Conservation (phyloP, 1,140 invertebrate genomes). For the Bombus balteatus region DNA sequence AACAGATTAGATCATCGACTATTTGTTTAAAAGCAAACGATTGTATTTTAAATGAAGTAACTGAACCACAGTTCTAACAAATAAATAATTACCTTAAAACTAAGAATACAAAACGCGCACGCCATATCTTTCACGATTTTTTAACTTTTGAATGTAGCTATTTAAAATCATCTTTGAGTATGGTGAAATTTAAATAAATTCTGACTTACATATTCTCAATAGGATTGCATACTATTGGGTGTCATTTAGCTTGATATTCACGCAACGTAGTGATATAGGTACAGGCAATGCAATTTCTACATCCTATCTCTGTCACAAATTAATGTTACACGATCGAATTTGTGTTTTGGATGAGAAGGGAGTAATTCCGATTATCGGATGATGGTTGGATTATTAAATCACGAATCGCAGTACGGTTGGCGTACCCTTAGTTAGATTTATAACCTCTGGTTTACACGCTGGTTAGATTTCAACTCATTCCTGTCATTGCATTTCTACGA, state of each 20-base stretch:
- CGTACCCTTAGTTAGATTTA: background rate
- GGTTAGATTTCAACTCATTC: too few species aligned
- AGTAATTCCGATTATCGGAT: conserved; percentile 3
- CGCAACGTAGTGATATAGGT: background rate
- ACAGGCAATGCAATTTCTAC: background rate
- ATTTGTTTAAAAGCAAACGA: too few species aligned
- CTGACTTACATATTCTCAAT: background rate
- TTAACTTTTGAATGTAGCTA: too few species aligned
- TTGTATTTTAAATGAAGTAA: too few species aligned
- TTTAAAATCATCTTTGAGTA: background rate
- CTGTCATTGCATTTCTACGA: background rate
- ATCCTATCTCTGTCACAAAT: background rate
- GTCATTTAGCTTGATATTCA: background rate
- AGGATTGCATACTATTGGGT: background rate
- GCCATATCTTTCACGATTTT: too few species aligned
- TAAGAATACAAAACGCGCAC: too few species aligned
- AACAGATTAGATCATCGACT: too few species aligned
- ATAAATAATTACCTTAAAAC: too few species aligned
- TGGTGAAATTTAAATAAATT: background rate
- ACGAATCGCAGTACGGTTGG: background rate
- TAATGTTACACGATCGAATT: background rate
- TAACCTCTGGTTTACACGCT: background rate
- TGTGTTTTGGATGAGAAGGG: background rate
- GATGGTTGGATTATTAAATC: conserved; percentile 6
- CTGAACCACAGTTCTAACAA: too few species aligned